These are phyloP conservation scores for Helleia helle DNA, from an alignment of 2,888 invertebrate species.

Conservation along the genomic window DNA sequence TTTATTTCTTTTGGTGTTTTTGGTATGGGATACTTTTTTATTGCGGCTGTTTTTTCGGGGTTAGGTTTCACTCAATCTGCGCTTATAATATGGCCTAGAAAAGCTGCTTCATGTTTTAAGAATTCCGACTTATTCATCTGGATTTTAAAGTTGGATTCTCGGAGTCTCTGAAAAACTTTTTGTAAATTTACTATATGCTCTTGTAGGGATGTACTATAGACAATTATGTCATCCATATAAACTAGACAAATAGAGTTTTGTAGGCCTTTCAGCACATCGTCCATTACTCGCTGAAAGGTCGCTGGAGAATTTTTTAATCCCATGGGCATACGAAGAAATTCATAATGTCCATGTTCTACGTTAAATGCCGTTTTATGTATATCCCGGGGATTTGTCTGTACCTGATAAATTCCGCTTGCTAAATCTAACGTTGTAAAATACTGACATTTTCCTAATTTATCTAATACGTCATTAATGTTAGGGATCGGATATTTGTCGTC, in stretches of 20 bases:
- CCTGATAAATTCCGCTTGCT: constrained; percentile 20
- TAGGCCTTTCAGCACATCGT: constrained; percentile 27
- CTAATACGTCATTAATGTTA: too few species aligned
- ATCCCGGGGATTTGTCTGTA: constrained; percentile 20
- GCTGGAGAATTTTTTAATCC: constrained; percentile 22
- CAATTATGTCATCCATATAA: constrained; percentile 31
- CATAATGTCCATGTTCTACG: constrained; percentile 20
- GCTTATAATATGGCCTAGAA: constrained; percentile 23
- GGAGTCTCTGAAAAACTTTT: constrained; percentile 21
- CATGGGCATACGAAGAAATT: constrained; percentile 22
- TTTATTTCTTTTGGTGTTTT: constrained; percentile 25
- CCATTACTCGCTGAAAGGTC: constrained; percentile 28
- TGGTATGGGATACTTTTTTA: constrained; percentile 24
- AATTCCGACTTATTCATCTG: constrained; percentile 26
- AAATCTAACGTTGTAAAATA: constrained; percentile 21
- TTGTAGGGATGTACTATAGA: constrained; percentile 24
- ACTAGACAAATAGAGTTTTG: constrained; percentile 22
- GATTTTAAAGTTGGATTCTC: constrained; percentile 25
- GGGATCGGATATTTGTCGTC: constrained; percentile 24
- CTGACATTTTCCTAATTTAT: constrained; percentile 19
- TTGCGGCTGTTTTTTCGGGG: constrained; percentile 24
- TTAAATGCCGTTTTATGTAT: constrained; percentile 20
- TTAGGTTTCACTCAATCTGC: constrained; percentile 26
- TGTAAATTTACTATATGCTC: constrained; percentile 24
- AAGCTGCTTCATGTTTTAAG: constrained; percentile 16